Percentiles rank a stretch among this genome's conserved stretches.
Conservation (phyloP, 2,888 invertebrate species). For the Leptopilina syphax region DNA sequence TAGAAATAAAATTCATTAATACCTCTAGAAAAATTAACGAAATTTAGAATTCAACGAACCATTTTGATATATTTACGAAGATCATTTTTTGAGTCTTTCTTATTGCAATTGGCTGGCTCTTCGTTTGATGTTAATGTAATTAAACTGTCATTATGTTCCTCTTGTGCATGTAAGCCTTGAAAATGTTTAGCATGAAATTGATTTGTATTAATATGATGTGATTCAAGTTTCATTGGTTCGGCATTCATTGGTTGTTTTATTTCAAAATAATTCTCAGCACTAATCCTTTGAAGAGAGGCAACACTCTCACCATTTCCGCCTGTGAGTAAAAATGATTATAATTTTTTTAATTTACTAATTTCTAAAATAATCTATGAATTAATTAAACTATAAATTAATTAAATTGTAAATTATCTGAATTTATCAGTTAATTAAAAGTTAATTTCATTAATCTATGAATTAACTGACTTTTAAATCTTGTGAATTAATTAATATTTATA, state of each 20-base stretch:
- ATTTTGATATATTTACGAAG: constrained; percentile 78
- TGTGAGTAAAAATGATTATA: constrained; percentile 48
- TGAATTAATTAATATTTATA: too few species aligned
- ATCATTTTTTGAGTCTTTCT: constrained; percentile 74
- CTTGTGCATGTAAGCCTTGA: constrained; percentile 54
- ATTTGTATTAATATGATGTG: constrained; percentile 45
- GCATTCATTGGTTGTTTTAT: constrained; percentile 59
- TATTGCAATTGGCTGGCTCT: constrained; percentile 73
- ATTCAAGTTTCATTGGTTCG: constrained; percentile 63
- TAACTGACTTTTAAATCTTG: too few species aligned
- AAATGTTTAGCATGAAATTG: constrained; percentile 51
- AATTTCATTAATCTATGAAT: too few species aligned
- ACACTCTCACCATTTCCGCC: constrained; percentile 68
- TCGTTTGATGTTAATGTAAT: constrained; percentile 66
- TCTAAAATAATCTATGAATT: too few species aligned
- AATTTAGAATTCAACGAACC: constrained; percentile 64
- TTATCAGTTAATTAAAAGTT: too few species aligned
- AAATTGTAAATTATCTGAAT: too few species aligned
- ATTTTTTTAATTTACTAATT: too few species aligned
- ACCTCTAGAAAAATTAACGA: not conserved
- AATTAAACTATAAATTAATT: too few species aligned
- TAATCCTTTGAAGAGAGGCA: constrained; percentile 65
- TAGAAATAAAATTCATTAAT: too few species aligned
- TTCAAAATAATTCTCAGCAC: constrained; percentile 68
- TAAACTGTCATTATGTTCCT: constrained; percentile 65